Conservation (phyloP, 2,113 vertebrate species). For the Ondatra zibethicus region DNA sequence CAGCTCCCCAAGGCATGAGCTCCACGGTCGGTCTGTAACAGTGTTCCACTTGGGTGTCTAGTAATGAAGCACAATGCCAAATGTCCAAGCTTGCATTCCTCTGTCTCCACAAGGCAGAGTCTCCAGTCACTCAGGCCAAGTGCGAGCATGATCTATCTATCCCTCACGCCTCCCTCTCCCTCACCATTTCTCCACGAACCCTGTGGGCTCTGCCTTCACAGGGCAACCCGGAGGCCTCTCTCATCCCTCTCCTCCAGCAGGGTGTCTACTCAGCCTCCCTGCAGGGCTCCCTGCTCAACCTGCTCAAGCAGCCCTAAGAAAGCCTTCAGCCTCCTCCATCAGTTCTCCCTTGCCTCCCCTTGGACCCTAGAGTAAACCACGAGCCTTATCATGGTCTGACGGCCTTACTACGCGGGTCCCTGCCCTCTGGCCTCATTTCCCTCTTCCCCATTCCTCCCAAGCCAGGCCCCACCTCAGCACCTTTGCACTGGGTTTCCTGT, state of each 20-base stretch:
- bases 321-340: background rate
- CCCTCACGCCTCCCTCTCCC: background rate
- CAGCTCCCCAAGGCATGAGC: no score
- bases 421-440: background rate
- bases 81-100: background rate
- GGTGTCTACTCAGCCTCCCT: background rate
- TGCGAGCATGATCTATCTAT: background rate
- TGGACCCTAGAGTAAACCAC: background rate
- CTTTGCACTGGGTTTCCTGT: background rate
- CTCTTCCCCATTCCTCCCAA: background rate
- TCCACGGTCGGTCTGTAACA: background rate
- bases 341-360: background rate
- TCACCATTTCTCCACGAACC: background rate
- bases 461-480: background rate
- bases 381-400: background rate
- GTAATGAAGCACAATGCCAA: fast-evolving
- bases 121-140: background rate
- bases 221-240: no score
- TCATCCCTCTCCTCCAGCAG: background rate
- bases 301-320: background rate
- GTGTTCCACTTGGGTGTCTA: background rate
- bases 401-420: background rate
- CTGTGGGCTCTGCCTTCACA: background rate
- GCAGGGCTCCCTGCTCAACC: background rate
- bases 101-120: background rate